Percentiles rank a stretch among this genome's conserved stretches.
These are phyloP conservation scores for Molossus alvarezi DNA, from an alignment of 2,797 vertebrate genomes.

Conservation along the genomic window DNA sequence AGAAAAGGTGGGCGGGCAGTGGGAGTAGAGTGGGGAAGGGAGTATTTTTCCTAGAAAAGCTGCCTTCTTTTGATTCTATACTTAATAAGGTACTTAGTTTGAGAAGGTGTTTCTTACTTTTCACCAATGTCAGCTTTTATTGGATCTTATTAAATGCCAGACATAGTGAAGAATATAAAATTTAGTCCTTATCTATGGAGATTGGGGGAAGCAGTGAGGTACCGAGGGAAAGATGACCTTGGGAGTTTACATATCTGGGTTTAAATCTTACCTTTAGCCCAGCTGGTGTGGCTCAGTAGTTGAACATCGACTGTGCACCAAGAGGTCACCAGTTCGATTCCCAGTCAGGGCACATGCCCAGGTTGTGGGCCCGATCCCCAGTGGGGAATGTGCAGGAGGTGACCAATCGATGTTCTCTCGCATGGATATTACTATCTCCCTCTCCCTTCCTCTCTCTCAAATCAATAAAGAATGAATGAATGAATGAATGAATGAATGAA, in stretches of 20 bases:
- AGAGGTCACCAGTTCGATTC: too few species aligned
- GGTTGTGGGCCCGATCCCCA: too few species aligned
- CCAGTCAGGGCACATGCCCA: too few species aligned
- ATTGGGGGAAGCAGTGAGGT: neutral
- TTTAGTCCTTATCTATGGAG: neutral
- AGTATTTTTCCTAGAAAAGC: constrained; percentile 42
- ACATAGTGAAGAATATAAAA: neutral
- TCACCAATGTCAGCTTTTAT: neutral
- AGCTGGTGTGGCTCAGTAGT: too few species aligned
- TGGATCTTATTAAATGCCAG: neutral
- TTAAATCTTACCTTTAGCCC: neutral
- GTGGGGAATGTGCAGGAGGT: too few species aligned
- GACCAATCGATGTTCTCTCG: too few species aligned
- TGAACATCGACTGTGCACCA: too few species aligned
- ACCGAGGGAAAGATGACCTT: neutral
- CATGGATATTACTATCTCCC: too few species aligned
- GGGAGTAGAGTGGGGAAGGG: neutral
- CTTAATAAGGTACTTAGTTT: neutral
- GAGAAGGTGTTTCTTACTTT: neutral
- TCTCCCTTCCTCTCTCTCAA: too few species aligned
- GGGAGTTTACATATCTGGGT: neutral
- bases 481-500: too few species aligned
- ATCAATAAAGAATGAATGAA: too few species aligned
- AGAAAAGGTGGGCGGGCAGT: neutral
- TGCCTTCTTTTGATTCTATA: neutral